Conservation (phyloP, 2,113 vertebrate species). For the Glareola pratincola region DNA sequence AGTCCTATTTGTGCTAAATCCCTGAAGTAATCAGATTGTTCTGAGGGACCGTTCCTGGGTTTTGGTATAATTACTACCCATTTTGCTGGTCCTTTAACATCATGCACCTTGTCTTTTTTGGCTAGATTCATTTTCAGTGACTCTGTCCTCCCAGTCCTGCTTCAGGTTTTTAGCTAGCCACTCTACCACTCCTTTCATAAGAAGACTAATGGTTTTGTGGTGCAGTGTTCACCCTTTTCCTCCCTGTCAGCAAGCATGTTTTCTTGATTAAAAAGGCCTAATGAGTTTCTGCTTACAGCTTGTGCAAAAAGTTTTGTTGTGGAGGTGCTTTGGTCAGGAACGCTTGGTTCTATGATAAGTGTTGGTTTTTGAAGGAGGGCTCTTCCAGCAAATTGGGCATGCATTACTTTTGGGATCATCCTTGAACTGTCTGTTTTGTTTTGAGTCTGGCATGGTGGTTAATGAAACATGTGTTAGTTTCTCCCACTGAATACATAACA, state of each 20-base stretch:
- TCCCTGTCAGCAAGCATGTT: background rate
- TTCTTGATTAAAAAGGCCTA: background rate
- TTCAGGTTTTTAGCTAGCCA: background rate
- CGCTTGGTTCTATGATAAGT: background rate
- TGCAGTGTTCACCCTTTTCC: background rate
- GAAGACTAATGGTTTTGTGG: background rate
- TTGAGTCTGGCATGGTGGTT: background rate
- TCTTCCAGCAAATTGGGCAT: background rate
- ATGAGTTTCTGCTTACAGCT: background rate
- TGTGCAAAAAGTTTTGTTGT: background rate
- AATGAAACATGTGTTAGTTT: background rate
- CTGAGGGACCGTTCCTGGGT: background rate
- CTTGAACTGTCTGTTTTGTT: background rate
- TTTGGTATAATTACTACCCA: background rate
- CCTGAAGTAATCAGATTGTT: background rate
- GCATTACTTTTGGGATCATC: background rate
- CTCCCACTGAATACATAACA: background rate
- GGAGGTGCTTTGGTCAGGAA: background rate
- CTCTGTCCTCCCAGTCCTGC: background rate
- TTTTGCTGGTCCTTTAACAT: background rate
- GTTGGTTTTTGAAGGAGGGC: background rate
- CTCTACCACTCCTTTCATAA: background rate
- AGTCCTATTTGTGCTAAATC: background rate
- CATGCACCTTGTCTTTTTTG: background rate
- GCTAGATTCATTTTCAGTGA: background rate